phyloP scores from a whole-genome alignment of 2,888 invertebrate genomes.

The Drosophila fulvimacula region DNA sequence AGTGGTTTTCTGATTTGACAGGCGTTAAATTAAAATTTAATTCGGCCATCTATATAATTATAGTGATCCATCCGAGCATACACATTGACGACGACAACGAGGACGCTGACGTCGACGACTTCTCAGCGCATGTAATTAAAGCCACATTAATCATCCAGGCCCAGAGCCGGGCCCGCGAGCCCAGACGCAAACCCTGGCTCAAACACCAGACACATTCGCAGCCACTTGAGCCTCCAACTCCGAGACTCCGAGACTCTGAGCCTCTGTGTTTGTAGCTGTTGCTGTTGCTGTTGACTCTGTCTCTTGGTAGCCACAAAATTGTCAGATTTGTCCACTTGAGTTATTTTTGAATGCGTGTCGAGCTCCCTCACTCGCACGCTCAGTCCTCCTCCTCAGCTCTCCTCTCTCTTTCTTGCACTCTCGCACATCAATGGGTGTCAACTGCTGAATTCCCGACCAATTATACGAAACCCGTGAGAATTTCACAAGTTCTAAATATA shows the following conservation, averaged over 20 bases:
- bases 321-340: constrained; percentile 82
- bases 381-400: constrained; percentile 1
- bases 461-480: constrained; percentile 80
- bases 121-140: constrained; percentile 83
- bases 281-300: constrained; percentile 29
- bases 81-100: constrained; percentile 70
- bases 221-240: constrained; percentile 57
- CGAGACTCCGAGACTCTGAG: constrained; percentile 8
- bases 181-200: constrained; percentile 2
- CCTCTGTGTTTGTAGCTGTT: constrained; percentile 21
- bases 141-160: constrained; percentile 83
- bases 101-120: constrained; percentile 56
- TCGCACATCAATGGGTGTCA: constrained; percentile 62
- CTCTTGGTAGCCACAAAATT: constrained; percentile 80
- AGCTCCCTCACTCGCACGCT: constrained; percentile 31
- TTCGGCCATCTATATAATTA: constrained; percentile 81
- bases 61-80: constrained; percentile 81
- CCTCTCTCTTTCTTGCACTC: neutral
- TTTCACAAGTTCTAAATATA: constrained; percentile 30
- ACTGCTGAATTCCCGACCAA: constrained; percentile 71
- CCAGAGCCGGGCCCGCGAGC: neutral
- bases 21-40: constrained; percentile 82
- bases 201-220: constrained; percentile 31
- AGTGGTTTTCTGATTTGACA: constrained; percentile 82
- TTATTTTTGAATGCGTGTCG: constrained; percentile 73